phyloP scores from a whole-genome alignment of 2,888 invertebrate species.

The Calephelis perditalis region DNA sequence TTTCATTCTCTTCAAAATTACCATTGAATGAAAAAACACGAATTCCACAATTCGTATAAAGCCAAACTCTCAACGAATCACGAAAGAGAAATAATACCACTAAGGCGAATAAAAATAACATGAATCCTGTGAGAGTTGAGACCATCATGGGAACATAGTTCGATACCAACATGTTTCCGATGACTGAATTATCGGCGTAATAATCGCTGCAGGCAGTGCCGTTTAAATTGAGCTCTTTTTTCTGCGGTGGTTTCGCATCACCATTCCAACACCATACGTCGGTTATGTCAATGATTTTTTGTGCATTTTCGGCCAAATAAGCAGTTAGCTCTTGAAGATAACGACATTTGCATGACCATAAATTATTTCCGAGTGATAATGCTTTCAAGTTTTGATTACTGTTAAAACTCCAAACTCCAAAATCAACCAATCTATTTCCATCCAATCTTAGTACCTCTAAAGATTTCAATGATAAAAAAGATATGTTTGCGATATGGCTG shows the following conservation, averaged over 20 bases:
- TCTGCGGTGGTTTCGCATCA: slow-evolving; percentile 85
- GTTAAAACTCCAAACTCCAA: slow-evolving; percentile 87
- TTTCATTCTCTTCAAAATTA: slow-evolving; percentile 87
- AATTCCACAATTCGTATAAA: slow-evolving; percentile 91
- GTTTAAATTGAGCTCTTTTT: slow-evolving; percentile 89
- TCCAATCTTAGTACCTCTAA: slow-evolving; percentile 89
- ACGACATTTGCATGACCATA: slow-evolving; percentile 94
- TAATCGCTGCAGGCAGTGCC: slow-evolving; percentile 92
- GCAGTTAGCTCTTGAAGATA: slow-evolving; percentile 90
- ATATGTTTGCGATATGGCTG: slow-evolving; percentile 86
- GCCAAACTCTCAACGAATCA: slow-evolving; percentile 91
- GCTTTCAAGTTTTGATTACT: slow-evolving; percentile 84
- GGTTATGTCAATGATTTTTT: slow-evolving; percentile 86
- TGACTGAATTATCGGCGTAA: slow-evolving; percentile 89
- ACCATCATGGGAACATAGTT: slow-evolving; percentile 92
- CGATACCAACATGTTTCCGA: slow-evolving; percentile 88
- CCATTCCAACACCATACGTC: slow-evolving; percentile 90
- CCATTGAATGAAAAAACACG: slow-evolving; percentile 86
- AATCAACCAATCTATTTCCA: slow-evolving; percentile 88
- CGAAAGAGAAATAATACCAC: slow-evolving; percentile 91
- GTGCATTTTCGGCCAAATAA: slow-evolving; percentile 89
- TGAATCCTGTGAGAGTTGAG: slow-evolving; percentile 86
- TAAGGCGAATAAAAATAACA: slow-evolving; percentile 86
- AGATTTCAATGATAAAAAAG: slow-evolving; percentile 86
- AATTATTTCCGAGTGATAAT: slow-evolving; percentile 88